These are phyloP conservation scores for Trachemys scripta DNA, from an alignment of 2,113 vertebrate genomes.

Conservation along the genomic window DNA sequence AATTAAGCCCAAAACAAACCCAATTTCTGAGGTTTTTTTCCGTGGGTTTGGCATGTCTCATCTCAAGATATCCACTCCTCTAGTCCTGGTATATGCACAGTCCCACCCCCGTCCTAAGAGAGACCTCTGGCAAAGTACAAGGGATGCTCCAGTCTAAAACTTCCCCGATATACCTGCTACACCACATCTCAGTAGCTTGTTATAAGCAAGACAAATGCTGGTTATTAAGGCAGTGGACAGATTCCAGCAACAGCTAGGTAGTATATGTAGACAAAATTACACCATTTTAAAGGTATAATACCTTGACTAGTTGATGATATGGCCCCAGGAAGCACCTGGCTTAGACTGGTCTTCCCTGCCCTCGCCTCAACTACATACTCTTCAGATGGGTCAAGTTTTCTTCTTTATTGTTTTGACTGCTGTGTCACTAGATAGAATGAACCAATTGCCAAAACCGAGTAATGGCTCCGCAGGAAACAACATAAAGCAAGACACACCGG, in stretches of 20 bases:
- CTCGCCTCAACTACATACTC: neutral
- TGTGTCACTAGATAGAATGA: neutral
- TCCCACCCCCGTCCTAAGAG: neutral
- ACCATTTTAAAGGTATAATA: neutral
- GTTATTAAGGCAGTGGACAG: constrained; percentile 6
- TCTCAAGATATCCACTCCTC: neutral
- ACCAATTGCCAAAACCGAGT: neutral
- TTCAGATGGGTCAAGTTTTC: constrained; percentile 12
- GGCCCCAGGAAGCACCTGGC: rapidly evolving
- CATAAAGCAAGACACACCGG: neutral
- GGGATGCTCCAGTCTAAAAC: neutral
- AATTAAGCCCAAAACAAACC: too few relatives aligned
- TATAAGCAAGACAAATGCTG: neutral
- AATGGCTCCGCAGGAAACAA: neutral
- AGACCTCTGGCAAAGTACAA: neutral
- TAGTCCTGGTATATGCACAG: neutral
- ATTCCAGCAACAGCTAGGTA: neutral
- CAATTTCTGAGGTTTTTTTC: too few relatives aligned
- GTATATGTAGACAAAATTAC: neutral
- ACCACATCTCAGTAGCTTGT: neutral
- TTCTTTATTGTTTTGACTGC: neutral
- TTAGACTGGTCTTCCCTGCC: neutral
- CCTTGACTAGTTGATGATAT: rapidly evolving
- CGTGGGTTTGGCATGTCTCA: too few relatives aligned
- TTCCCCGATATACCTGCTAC: constrained; percentile 3